These are phyloP conservation scores for Nipponia nippon DNA, from an alignment of 2,113 vertebrate genomes.

Conservation along the genomic window DNA sequence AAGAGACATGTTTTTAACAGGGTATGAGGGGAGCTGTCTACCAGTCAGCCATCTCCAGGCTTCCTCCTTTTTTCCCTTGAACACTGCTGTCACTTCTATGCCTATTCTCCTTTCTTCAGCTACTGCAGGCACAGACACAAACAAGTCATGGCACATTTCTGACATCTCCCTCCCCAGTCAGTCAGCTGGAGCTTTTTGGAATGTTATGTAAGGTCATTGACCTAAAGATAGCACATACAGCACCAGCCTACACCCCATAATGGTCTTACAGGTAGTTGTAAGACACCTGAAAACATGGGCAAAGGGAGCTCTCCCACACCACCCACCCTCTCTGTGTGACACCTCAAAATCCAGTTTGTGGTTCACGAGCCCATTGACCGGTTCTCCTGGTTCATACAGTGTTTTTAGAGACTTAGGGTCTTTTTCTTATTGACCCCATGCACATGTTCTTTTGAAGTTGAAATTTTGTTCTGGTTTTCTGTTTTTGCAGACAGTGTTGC, in stretches of 20 bases:
- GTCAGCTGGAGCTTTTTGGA: not conserved
- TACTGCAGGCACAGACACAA: not conserved
- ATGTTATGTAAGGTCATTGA: accelerated
- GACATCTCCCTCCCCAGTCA: not conserved
- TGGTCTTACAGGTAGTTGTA: not conserved
- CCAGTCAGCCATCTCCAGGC: not conserved
- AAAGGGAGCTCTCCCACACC: not conserved
- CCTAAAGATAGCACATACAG: not conserved
- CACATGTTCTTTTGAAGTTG: not conserved
- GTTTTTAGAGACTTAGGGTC: not conserved
- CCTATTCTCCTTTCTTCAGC: not conserved
- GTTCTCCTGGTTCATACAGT: not conserved
- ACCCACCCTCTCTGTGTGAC: not conserved
- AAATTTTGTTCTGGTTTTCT: not conserved
- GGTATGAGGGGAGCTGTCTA: not conserved
- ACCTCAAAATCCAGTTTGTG: not conserved
- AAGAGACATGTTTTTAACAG: not conserved
- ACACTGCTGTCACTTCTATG: not conserved
- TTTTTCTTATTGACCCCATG: not conserved
- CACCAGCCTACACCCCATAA: not conserved
- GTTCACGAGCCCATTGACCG: not conserved
- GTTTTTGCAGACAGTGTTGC: not conserved
- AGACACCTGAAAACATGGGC: not conserved
- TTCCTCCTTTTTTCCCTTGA: not conserved
- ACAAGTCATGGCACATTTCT: not conserved